Percentiles rank a stretch among this genome's conserved stretches.
Evolutionary conservation across 2,797 vertebrate species (phyloP).

Genomic region (Thunnus albacares): DNA sequence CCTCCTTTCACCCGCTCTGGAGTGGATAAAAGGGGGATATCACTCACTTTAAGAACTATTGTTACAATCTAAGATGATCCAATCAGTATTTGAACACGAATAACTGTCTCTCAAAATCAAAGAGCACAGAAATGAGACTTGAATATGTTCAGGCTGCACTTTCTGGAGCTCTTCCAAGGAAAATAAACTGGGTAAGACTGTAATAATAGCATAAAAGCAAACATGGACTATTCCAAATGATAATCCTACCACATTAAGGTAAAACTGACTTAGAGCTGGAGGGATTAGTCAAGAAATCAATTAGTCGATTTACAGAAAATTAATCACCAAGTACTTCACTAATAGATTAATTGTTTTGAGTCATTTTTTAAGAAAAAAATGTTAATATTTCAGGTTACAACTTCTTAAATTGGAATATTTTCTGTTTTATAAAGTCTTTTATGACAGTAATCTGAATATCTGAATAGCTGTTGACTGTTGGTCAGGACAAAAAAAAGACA

Average conservation of each 20-base stretch:
- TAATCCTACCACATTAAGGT: not conserved
- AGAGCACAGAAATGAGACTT: conserved; percentile 5
- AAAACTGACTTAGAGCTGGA: not conserved
- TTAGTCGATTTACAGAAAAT: too few relatives aligned
- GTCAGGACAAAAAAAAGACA: too few relatives aligned
- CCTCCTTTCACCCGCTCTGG: conserved; percentile 39
- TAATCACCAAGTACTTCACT: too few relatives aligned
- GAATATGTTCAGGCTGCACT: conserved; percentile 1
- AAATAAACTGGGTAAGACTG: not conserved
- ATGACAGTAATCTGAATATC: too few relatives aligned
- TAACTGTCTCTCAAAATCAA: conserved; percentile 15
- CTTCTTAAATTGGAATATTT: too few relatives aligned
- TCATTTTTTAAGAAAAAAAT: too few relatives aligned
- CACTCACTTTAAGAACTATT: conserved; percentile 23
- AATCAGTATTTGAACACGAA: conserved; percentile 31
- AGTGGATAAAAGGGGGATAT: conserved; percentile 42
- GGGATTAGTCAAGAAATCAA: too few relatives aligned
- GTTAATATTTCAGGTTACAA: too few relatives aligned
- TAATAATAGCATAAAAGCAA: not conserved
- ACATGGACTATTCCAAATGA: not conserved
- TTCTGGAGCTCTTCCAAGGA: not conserved
- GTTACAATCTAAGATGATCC: conserved; percentile 18
- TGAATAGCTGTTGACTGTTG: too few relatives aligned
- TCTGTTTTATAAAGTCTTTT: too few relatives aligned
- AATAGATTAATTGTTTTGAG: too few relatives aligned